Base-by-base conservation (phyloP, 2,113 vertebrate genomes). In the Scomber japonicus region DNA sequence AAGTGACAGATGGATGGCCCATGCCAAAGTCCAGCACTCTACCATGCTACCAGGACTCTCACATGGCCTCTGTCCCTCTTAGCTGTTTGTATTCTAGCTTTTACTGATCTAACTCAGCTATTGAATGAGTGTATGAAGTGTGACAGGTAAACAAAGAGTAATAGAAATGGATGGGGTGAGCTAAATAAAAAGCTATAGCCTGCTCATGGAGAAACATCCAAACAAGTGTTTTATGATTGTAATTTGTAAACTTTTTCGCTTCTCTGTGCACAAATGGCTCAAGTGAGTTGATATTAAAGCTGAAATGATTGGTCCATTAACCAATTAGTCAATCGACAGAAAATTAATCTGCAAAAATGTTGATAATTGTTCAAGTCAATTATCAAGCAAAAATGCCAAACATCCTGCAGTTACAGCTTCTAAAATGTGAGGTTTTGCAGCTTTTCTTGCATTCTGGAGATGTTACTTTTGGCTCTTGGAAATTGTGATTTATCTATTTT, bases 1-100 rank as follows among this genome's bases (percentile, higher is more conserved):
- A 89, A 88, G 82, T 91, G 88, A 90, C 86, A 89, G 90, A 91
- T 90, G 88, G 92, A 88, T 77, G 84, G 73, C 55, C 84, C 48
- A 62, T 83, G 81, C 86, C 80, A 89, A 84, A 88, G 85, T 90
- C 87, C 81, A 78, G 71, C 63, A 72, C 73, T 81, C 74, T 5
- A 19, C 74, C 70, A 80, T 89, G 82, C 40, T 73, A 83, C 82
- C 49, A 72, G 76, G 68, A 85, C 86, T 62, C 61, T 68, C 56
- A 3, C 71, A 75, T 55, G 78, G 72, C 84, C 86, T 80, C 80
- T 81, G 74, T 31, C 46, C 71, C 57, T 53, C 80, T 83, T 69
- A 73, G 77, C 79, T 87, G 70, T 87, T 82, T 16, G 64, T 83
- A 24, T 64, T 68, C 53, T 24, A 27, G 63, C 74, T 50, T 48